Evolutionary conservation across 2,113 vertebrate species (phyloP).

Genomic region (Cranoglanis bouderius): DNA sequence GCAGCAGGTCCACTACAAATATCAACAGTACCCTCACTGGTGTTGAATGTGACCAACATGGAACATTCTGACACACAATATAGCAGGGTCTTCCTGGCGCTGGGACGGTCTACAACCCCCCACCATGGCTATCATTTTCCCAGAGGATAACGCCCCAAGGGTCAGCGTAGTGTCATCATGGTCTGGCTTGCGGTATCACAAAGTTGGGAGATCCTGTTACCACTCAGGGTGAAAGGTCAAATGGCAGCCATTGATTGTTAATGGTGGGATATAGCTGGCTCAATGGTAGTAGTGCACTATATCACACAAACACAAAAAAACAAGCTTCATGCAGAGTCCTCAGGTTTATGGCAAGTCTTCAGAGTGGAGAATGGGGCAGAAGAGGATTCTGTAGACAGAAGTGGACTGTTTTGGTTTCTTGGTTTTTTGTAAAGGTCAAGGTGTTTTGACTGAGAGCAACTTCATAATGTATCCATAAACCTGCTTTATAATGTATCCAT

Average conservation of each 20-base stretch:
- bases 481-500: neutral
- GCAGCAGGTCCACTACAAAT: conserved; percentile 57
- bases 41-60: conserved; percentile 62
- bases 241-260: conserved; percentile 66
- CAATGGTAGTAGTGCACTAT: conserved; percentile 53
- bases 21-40: conserved; percentile 48
- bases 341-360: conserved; percentile 16
- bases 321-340: neutral
- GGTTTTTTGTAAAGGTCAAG: neutral
- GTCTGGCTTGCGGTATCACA: conserved; percentile 62
- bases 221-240: conserved; percentile 66
- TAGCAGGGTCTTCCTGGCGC: conserved; percentile 48
- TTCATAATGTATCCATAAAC: neutral
- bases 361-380: neutral
- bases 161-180: conserved; percentile 55
- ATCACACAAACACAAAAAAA: conserved; percentile 47
- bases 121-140: conserved; percentile 55
- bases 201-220: conserved; percentile 67
- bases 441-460: neutral
- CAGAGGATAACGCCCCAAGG: conserved; percentile 57
- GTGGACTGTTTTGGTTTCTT: conserved; percentile 1
- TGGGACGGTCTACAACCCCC: conserved; percentile 19
- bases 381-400: neutral
- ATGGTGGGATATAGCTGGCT: conserved; percentile 44
- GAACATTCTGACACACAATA: conserved; percentile 55